A percentile compares a stretch with the other conserved stretches of the same genome.
Conservation (phyloP, 2,888 invertebrate species). For the Protonemura montana region DNA sequence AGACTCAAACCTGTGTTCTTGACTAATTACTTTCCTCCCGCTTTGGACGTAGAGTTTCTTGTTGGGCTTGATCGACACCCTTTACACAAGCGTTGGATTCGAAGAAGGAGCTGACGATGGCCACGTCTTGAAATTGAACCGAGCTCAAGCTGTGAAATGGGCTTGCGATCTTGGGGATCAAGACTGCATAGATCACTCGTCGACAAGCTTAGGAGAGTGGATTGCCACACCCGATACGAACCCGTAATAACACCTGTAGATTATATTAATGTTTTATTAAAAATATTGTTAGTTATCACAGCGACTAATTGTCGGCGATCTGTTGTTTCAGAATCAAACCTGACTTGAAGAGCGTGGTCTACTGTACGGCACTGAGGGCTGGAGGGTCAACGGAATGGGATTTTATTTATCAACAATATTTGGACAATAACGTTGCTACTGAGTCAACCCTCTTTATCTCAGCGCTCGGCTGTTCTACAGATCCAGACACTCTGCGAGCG, state of each 20-base stretch:
- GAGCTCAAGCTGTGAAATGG: conserved; percentile 74
- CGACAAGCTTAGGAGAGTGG: conserved; percentile 38
- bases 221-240: conserved; percentile 20
- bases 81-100: conserved; percentile 76
- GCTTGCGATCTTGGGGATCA: conserved; percentile 79
- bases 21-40: background rate
- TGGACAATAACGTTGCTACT: conserved; percentile 65
- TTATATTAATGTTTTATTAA: background rate
- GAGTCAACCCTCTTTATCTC: conserved; percentile 68
- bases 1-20: no score
- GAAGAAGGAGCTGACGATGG: conserved; percentile 68
- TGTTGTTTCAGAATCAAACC: conserved; percentile 73
- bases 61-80: conserved; percentile 68
- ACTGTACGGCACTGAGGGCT: conserved; percentile 69
- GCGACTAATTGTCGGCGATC: no score
- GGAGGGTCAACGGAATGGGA: conserved; percentile 76
- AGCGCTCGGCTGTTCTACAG: conserved; percentile 65
- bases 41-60: conserved; percentile 69
- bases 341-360: conserved; percentile 70
- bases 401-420: conserved; percentile 66
- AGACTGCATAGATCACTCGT: conserved; percentile 75
- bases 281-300: no score
- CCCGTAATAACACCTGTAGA: background rate
- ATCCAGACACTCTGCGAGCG: conserved; percentile 57
- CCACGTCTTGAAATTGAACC: conserved; percentile 69